These are phyloP conservation scores for Chelonoidis abingdonii DNA, from an alignment of 2,113 vertebrate genomes.

Conservation along the genomic window DNA sequence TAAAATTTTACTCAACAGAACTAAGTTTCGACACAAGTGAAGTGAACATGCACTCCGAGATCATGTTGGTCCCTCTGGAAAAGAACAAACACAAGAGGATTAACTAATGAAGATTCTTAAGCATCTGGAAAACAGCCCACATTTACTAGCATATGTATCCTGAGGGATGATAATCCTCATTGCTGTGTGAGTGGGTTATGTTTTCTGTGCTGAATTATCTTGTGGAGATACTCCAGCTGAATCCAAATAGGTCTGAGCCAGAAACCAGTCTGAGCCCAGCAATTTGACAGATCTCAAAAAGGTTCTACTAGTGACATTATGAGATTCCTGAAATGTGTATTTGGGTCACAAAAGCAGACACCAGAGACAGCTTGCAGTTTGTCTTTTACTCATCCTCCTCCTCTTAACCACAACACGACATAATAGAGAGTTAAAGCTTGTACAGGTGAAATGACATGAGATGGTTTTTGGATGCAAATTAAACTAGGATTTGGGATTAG, in stretches of 20 bases:
- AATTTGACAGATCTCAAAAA: background rate
- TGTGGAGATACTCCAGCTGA: background rate
- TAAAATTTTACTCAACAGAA: slow-evolving; percentile 36
- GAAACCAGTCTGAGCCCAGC: background rate
- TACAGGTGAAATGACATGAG: background rate
- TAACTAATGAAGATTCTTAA: background rate
- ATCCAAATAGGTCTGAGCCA: background rate
- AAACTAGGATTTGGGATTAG: background rate
- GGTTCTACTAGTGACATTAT: background rate
- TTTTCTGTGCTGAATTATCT: background rate
- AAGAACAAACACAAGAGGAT: rapidly evolving
- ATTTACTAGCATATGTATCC: background rate
- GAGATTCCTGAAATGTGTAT: background rate
- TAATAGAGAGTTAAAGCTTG: background rate
- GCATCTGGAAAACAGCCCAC: background rate
- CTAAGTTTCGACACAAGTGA: background rate
- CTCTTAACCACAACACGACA: background rate
- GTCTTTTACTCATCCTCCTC: background rate
- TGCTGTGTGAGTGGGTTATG: background rate
- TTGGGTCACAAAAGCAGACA: background rate
- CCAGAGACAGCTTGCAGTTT: background rate
- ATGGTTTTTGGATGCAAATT: background rate
- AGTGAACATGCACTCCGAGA: background rate
- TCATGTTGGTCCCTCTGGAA: background rate
- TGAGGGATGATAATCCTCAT: rapidly evolving